These are phyloP conservation scores for Okamejei kenojei DNA, from an alignment of 2,797 vertebrate species.

Conservation along the genomic window DNA sequence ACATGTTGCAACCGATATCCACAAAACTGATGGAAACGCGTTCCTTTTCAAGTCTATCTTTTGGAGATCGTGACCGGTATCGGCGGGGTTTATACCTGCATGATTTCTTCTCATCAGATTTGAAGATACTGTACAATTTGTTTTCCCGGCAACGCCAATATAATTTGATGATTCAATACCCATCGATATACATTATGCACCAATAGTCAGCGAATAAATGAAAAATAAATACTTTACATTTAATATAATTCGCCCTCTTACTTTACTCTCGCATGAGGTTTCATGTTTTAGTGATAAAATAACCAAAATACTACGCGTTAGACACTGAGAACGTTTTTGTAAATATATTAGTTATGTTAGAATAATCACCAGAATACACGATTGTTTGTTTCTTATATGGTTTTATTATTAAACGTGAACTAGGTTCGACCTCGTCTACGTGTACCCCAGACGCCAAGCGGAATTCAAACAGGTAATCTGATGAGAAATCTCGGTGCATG, in stretches of 20 bases:
- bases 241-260: background rate
- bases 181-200: background rate
- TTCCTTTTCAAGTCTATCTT: background rate
- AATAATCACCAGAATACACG: background rate
- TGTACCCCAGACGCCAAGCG: background rate
- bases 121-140: background rate
- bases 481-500: background rate
- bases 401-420: background rate
- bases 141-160: background rate
- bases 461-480: background rate
- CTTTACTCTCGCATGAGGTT: background rate
- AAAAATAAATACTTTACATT: background rate
- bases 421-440: background rate
- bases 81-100: background rate
- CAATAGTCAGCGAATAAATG: conserved; percentile 8
- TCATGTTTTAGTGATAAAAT: too few relatives aligned
- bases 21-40: too few relatives aligned
- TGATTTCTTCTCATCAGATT: too few relatives aligned
- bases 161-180: background rate
- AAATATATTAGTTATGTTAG: conserved; percentile 1
- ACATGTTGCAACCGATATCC: background rate
- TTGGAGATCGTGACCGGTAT: background rate
- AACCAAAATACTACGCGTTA: too few relatives aligned
- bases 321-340: background rate
- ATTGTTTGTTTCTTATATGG: background rate